phyloP scores from a whole-genome alignment of 2,113 vertebrate genomes.

The Crotalus horridus region DNA sequence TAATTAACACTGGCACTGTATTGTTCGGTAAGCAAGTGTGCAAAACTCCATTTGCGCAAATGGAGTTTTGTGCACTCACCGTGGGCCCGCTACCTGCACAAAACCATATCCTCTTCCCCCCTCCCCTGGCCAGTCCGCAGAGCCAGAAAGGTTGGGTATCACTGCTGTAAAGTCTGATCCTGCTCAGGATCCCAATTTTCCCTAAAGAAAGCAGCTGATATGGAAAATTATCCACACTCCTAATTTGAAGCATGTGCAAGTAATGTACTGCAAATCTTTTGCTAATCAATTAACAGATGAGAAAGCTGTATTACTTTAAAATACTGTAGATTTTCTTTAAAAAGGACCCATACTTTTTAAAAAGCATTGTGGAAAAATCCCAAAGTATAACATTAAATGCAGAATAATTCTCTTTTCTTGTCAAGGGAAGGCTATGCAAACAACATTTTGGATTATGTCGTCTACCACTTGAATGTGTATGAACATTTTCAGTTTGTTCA shows the following conservation, averaged over 20 bases:
- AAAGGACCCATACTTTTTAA: not conserved
- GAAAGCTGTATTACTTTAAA: not conserved
- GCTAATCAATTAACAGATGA: not conserved
- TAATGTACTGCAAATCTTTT: not conserved
- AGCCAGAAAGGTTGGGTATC: not conserved
- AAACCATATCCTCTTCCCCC: not conserved
- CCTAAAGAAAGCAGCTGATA: not conserved
- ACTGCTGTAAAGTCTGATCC: not conserved
- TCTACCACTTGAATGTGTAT: not conserved
- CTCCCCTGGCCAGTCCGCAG: not conserved
- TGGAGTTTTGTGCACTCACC: not conserved
- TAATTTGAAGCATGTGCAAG: not conserved
- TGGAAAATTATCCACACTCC: not conserved
- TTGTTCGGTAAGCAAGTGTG: not conserved
- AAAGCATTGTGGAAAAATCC: not conserved
- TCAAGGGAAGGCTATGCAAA: conserved; percentile 7
- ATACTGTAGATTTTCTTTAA: not conserved
- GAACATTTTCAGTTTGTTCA: not conserved
- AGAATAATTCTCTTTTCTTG: not conserved
- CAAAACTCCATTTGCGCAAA: not conserved
- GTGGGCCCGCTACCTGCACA: not conserved
- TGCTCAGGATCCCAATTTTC: not conserved
- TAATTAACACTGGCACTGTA: not conserved
- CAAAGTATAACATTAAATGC: not conserved
- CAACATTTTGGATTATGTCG: not conserved